Evolutionary conservation across 2,888 invertebrate species (phyloP).

Genomic region (Dexiosoma caninum): DNA sequence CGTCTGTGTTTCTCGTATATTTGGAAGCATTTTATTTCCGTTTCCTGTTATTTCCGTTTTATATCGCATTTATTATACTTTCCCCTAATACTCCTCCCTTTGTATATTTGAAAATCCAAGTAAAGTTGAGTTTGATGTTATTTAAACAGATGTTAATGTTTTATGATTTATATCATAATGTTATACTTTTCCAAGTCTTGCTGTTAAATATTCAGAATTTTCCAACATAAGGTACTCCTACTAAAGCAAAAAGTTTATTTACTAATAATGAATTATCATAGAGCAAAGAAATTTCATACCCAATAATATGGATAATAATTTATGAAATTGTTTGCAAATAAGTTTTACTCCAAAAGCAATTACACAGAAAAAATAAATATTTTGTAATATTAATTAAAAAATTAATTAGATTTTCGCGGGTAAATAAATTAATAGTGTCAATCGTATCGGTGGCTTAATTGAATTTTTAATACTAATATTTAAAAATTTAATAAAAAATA

Average conservation of each 20-base stretch:
- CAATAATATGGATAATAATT: no score
- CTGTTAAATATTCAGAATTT: background rate
- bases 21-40: constrained; percentile 55
- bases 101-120: background rate
- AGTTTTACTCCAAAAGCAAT: no score
- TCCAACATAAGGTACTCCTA: background rate
- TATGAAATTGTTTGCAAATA: no score
- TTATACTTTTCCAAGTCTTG: background rate
- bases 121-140: constrained; percentile 60
- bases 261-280: no score
- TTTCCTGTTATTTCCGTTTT: constrained; percentile 58
- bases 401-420: no score
- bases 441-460: no score
- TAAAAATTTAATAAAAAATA: no score
- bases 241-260: background rate
- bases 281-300: no score
- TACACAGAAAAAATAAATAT: no score
- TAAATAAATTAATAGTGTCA: no score
- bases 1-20: constrained; percentile 26
- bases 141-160: constrained; percentile 64
- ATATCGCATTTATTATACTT: constrained; percentile 36
- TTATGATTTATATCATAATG: constrained; percentile 63
- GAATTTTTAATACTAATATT: no score
- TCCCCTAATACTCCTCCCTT: background rate
- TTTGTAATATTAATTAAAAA: no score